Base-by-base conservation (phyloP, 2,113 vertebrate species). In the Channa maculata region DNA sequence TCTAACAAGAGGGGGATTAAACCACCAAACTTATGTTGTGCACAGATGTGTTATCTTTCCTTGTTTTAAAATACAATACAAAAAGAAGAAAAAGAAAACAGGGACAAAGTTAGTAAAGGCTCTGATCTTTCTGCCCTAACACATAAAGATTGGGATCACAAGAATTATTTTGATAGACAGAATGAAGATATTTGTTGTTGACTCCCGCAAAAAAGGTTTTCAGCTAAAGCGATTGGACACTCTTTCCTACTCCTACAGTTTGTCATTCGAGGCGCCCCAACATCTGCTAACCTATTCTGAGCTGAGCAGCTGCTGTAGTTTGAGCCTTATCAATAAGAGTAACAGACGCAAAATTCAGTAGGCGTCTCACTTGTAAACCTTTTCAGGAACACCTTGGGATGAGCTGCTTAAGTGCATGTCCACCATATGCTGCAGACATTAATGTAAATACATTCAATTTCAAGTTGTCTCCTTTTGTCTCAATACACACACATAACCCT, bases 271-370 rank as follows among this genome's bases (percentile, higher is more conserved):
- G 43, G 43, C 43, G 14, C 57, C 61, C 54, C 33, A 64, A 89
- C 86, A 89, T 90, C 85, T 88, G 88, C 71, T 83, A 79, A 79
- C 58, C 38, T 74, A 66, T 77, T 85, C 67, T 75, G 72, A 75
- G 70, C 57, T 0, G 67, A 71, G 80, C 83, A 87, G 75, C 77
- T 78, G 73, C 80, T 76, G 3, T 8, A 61, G 60, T 69, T 64
- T 82, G 77, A 88, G 80, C 61, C 61, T 65, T 24, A 24, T 24
- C 24, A 24, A 24, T 24, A 36, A 80, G 43, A 45, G 55, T 52
- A 64, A 46, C 34, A 7, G 10, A 13, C 44, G 50, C 7, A 75
- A 72, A 55, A 57, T 24, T 80, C 36, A 49, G 53, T 46, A 50
- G 75, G 52, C 58, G 54, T 80, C 71, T 74, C 38, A 73, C 52